A percentile compares a stretch with the other conserved stretches of the same genome.
phyloP scores from a whole-genome alignment of 2,888 invertebrate genomes.

The Lathronympha strigana region DNA sequence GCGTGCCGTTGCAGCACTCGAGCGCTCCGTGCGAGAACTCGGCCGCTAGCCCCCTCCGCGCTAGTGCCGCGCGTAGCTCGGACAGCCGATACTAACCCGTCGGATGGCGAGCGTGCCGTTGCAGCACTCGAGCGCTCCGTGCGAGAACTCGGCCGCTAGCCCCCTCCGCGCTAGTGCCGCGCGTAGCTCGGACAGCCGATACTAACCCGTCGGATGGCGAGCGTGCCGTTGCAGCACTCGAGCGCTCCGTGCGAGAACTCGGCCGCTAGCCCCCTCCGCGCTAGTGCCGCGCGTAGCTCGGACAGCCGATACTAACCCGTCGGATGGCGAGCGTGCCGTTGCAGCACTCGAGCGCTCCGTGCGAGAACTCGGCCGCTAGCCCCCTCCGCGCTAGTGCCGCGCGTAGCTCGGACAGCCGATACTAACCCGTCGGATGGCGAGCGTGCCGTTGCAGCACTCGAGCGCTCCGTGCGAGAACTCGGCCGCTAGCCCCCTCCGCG shows the following conservation, averaged over 20 bases:
- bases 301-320: conserved; percentile 82
- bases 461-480: conserved; percentile 80
- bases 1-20: conserved; percentile 95
- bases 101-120: conserved; percentile 95
- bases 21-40: conserved; percentile 80
- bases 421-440: conserved; percentile 93
- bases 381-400: conserved; percentile 95
- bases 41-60: conserved; percentile 91
- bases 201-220: conserved; percentile 93
- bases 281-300: conserved; percentile 94
- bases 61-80: conserved; percentile 94
- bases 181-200: conserved; percentile 86
- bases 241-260: conserved; percentile 80
- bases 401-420: conserved; percentile 86
- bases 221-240: conserved; percentile 95
- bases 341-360: conserved; percentile 92
- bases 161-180: conserved; percentile 95
- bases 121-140: conserved; percentile 92
- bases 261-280: conserved; percentile 91
- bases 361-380: conserved; percentile 82
- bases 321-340: conserved; percentile 95
- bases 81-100: conserved; percentile 82
- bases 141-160: conserved; percentile 82
- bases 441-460: conserved; percentile 95
- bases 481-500: conserved; percentile 91